Evolutionary conservation across 2,113 vertebrate species (phyloP).

Genomic region (Coptodon bakossiorum): DNA sequence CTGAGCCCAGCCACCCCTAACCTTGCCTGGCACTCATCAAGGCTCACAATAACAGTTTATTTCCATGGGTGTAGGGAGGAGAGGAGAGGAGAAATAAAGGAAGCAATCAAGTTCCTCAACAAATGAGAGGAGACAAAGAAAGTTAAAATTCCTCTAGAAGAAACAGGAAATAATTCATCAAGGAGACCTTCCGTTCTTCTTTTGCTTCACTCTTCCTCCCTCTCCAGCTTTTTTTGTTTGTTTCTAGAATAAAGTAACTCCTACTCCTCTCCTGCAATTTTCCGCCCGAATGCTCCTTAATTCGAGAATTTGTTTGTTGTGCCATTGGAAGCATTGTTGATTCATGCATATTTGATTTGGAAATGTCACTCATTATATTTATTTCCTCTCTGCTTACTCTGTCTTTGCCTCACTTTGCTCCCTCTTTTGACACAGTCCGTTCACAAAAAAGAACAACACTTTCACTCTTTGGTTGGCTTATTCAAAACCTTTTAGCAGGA

Average conservation of each 20-base stretch:
- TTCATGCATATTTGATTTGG: conserved; percentile 65
- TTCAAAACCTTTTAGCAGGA: not conserved
- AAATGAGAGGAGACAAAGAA: not conserved
- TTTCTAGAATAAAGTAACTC: conserved; percentile 32
- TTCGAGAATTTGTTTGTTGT: conserved; percentile 55
- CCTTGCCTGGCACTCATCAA: conserved; percentile 32
- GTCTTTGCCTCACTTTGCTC: not conserved
- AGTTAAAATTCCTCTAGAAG: not conserved
- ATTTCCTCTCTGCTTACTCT: conserved; percentile 15
- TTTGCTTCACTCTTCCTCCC: not conserved
- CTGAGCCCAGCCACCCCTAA: conserved; percentile 17
- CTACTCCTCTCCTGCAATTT: conserved; percentile 50
- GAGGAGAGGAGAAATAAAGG: not conserved
- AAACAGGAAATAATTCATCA: not conserved
- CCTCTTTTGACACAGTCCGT: not conserved
- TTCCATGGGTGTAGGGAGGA: not conserved
- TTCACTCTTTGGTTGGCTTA: not conserved
- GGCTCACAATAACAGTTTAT: conserved; percentile 23
- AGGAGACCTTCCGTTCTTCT: not conserved
- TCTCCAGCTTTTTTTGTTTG: not conserved
- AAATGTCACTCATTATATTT: conserved; percentile 63
- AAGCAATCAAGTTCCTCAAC: not conserved
- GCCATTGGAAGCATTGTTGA: conserved; percentile 54
- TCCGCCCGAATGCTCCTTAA: conserved; percentile 50
- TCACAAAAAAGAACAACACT: conserved; percentile 14